These are phyloP conservation scores for Drosophila macrothrix DNA, from an alignment of 2,888 invertebrate species.

Conservation along the genomic window DNA sequence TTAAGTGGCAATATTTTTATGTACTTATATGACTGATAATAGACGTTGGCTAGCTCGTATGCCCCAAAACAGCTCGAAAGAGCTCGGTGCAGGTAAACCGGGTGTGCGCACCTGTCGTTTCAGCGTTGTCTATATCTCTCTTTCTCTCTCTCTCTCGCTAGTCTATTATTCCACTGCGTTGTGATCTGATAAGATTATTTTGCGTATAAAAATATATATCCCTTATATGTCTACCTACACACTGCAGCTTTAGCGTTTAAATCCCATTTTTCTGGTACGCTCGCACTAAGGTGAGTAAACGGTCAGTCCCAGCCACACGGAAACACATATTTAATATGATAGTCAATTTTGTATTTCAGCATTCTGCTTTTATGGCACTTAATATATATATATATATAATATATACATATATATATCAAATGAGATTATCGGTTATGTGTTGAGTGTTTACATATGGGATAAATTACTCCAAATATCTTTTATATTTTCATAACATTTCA, in stretches of 20 bases:
- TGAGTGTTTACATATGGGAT: conserved; percentile 16
- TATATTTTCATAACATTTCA: conserved; percentile 11
- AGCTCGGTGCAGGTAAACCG: conserved; percentile 55
- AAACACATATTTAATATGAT: conserved; percentile 35
- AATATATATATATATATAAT: conserved; percentile 52
- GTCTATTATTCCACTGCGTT: conserved; percentile 50
- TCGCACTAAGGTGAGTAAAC: conserved; percentile 55
- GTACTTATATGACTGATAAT: conserved; percentile 60
- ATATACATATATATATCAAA: conserved; percentile 49
- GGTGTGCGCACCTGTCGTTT: conserved; percentile 66
- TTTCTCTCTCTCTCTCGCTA: conserved; percentile 2
- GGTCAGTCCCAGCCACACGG: conserved; percentile 27
- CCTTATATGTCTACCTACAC: conserved; percentile 32
- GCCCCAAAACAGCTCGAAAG: conserved; percentile 26
- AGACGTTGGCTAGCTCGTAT: conserved; percentile 23
- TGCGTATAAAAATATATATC: conserved; percentile 64
- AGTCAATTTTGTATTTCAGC: conserved; percentile 62
- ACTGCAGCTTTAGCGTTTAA: conserved; percentile 10
- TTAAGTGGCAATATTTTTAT: conserved; percentile 56
- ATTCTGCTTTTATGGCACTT: conserved; percentile 79
- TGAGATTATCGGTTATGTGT: conserved; percentile 73
- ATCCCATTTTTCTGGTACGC: conserved; percentile 41
- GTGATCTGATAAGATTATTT: conserved; percentile 66
- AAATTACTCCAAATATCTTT: conserved; percentile 20
- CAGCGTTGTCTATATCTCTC: conserved; percentile 5